phyloP scores from a whole-genome alignment of 2,797 vertebrate genomes.

The Gephyroberyx darwinii region DNA sequence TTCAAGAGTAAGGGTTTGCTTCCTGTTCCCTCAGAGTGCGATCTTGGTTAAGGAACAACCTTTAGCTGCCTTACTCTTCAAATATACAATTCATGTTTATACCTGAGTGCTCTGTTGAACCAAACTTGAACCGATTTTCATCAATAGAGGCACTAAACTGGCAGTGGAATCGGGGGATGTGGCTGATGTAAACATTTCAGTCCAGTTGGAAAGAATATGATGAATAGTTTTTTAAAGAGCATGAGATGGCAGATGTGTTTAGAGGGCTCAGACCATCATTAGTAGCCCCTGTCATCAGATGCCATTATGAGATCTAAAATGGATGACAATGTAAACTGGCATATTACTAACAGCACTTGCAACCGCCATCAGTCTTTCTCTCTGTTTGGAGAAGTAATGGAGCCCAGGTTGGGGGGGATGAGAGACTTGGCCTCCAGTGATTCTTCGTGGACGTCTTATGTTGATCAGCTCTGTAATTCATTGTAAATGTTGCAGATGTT shows the following conservation, averaged over 20 bases:
- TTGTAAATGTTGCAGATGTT: constrained; percentile 31
- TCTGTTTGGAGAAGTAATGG: constrained; percentile 76
- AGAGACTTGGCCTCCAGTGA: constrained; percentile 46
- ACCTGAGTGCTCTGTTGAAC: constrained; percentile 62
- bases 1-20: background rate
- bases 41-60: constrained; percentile 34
- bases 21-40: constrained; percentile 25
- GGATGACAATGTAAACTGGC: constrained; percentile 77
- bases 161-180: constrained; percentile 58
- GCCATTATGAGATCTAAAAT: constrained; percentile 62
- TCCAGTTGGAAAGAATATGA: constrained; percentile 55
- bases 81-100: constrained; percentile 69
- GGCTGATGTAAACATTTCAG: constrained; percentile 72
- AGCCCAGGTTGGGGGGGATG: constrained; percentile 57
- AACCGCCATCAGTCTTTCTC: constrained; percentile 66
- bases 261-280: constrained; percentile 60
- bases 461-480: constrained; percentile 38
- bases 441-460: constrained; percentile 24
- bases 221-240: constrained; percentile 67
- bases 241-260: constrained; percentile 72
- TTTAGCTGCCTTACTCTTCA: constrained; percentile 40
- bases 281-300: constrained; percentile 68
- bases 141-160: constrained; percentile 43
- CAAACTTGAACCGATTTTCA: constrained; percentile 53
- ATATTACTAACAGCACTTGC: constrained; percentile 64